Percentiles rank a stretch among this genome's conserved stretches.
Conservation (phyloP, 1,140 invertebrate genomes). For the Drosophila repleta region DNA sequence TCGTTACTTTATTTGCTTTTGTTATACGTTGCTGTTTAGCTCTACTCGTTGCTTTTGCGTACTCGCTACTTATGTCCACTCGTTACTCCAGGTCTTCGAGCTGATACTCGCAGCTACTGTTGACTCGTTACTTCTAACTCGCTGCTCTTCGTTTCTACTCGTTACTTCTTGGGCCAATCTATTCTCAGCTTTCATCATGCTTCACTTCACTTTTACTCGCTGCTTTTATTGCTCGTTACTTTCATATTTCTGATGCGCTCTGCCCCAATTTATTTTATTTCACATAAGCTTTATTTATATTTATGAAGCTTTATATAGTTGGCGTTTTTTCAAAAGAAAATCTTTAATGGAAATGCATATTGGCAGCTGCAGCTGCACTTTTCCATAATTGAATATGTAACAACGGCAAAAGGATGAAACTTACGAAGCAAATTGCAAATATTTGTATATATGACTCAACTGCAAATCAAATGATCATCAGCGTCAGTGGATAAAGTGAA, state of each 20-base stretch:
- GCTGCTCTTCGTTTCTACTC: not conserved
- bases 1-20: too few relatives aligned
- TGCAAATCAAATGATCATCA: conserved; percentile 4
- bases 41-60: not conserved
- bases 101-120: too few relatives aligned
- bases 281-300: conserved; percentile 47
- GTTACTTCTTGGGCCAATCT: not conserved
- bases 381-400: conserved; percentile 15
- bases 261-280: conserved; percentile 29
- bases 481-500: not conserved
- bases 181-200: too few relatives aligned
- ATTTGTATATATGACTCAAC: conserved; percentile 9
- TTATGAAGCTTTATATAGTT: conserved; percentile 44
- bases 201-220: not conserved
- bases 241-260: not conserved
- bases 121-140: not conserved
- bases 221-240: not conserved
- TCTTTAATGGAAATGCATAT: conserved; percentile 13
- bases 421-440: not conserved
- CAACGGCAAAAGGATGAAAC: not conserved
- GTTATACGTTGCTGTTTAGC: too few relatives aligned
- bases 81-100: too few relatives aligned
- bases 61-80: not conserved
- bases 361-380: conserved; percentile 6
- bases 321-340: conserved; percentile 14